These are phyloP conservation scores for Anneissia japonica DNA, from an alignment of 35 echinoderm and acorn worm species.

Conservation along the genomic window DNA sequence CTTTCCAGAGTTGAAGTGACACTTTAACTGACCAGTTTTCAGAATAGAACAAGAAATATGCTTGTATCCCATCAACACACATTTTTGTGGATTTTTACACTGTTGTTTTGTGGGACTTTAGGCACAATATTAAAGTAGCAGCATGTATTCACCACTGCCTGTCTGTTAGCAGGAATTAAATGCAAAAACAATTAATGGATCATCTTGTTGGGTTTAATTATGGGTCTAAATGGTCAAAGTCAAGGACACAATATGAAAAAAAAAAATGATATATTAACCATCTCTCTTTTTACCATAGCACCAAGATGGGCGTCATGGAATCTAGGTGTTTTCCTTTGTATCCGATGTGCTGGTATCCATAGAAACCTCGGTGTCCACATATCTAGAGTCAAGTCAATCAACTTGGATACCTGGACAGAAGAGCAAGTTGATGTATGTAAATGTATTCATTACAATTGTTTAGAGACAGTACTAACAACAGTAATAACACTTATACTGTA, in stretches of 20 bases:
- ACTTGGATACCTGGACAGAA: conserved; percentile 91
- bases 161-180: neutral
- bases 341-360: conserved; percentile 97
- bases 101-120: neutral
- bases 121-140: neutral
- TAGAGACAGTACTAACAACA: too few relatives aligned
- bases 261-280: too few relatives aligned
- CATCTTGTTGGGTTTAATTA: neutral
- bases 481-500: too few relatives aligned
- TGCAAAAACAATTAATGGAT: neutral
- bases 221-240: too few relatives aligned
- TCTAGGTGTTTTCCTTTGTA: conserved; percentile 89
- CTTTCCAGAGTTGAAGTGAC: too few relatives aligned
- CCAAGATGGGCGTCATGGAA: conserved; percentile 99
- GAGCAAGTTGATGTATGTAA: conserved; percentile 67
- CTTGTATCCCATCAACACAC: too few relatives aligned
- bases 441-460: too few relatives aligned
- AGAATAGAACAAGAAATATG: too few relatives aligned
- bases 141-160: conserved; percentile 24
- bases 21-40: too few relatives aligned
- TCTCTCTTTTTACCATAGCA: conserved; percentile 32
- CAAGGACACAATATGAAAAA: too few relatives aligned
- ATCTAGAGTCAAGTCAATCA: conserved; percentile 93
- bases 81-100: too few relatives aligned
- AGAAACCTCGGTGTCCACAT: conserved; percentile 94